Base-by-base conservation (phyloP, 2,113 vertebrate genomes). In the Colinus virginianus region DNA sequence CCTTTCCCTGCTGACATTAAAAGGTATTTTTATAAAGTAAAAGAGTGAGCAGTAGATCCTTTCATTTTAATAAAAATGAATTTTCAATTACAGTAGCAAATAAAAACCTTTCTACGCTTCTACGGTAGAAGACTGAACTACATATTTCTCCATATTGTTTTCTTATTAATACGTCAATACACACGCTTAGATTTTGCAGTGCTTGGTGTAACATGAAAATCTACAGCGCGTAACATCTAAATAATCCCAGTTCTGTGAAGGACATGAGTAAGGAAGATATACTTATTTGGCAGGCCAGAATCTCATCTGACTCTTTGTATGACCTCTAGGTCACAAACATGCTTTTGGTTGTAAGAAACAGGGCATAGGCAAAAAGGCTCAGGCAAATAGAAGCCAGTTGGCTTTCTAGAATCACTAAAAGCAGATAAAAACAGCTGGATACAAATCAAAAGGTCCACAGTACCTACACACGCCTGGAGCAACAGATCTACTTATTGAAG, bases 61-160 rank as follows among this genome's bases (percentile, higher is more conserved):
- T 94, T 91, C 22, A 64, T 66, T 94, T 83, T 61, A 84, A 67
- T 74, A 82, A 72, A 93, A 85, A 58, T 43, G 1, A 81, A 28
- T 95, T 84, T 87, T 79, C 70, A 67, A 10, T 43, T 1, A 78
- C 22, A 51, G 72, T 66, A 55, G 30, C 72, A 88, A 78, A 36
- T 70, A 78, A 76, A 86, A 90, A 72, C 58, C 28, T 85, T 56
- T 87, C n/a, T 51, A 48, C 81, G 36, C 28, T 80, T 63, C 26
- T 68, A 2, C 45, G 83, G 72, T 42, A 46, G n/a, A 89, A 93
- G 51, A 55, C 59, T 55, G 38, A 71, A 90, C 83, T 49, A 87
- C 4, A 6, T n/a, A 84, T 68, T 88, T 86, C 48, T 86, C 61
- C 7, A 22, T 84, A 78, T 74, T 59, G 25, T 69, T 86, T 53